Evolutionary conservation across 2,888 invertebrate genomes (phyloP), one percentile per base, ranked within the genome.

Genomic region (Augochlorella aurata): DNA sequence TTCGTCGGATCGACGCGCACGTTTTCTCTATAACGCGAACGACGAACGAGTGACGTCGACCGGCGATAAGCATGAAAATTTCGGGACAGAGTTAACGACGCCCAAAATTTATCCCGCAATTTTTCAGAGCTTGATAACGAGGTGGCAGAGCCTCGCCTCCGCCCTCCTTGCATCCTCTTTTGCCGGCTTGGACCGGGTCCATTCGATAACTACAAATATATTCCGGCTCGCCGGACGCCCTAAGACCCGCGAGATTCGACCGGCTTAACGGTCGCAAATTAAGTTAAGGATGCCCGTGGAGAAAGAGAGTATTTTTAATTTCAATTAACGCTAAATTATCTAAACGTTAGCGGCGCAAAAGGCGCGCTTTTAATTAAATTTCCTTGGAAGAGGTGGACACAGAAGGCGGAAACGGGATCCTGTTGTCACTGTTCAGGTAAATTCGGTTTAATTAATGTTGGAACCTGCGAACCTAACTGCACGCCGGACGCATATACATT

Each of bases 61-160:
- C 44, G 82, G 75, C 58, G 77, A 80, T 77, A 58, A 76, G 77
- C 79, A 77, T 82, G 74, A 87, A 88, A 87, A 81, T 86, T 83
- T 87, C 79, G 87, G 81, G 79, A 83, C 69, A 81, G 78, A 81
- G 80, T 88, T 89, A 90, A 88, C 87, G 88, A 89, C 88, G 86
- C 77, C 72, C 77, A 75, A 80, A 69, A 75, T 81, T 84, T 79
- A 81, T 85, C 79, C 84, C 90, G 89, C 89, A 91, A 90, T 88
- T 90, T 91, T 91, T 87, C 90, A 89, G 89, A 89, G 89, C 87
- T 81, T 85, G 88, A 91, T 90, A 91, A 90, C 87, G 90, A 91
- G 88, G 85, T 80, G 87, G 86, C 86, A 88, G 77, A 81, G 84
- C 81, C 82, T 82, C 81, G 67, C 73, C 67, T 66, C 82, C 58